Evolutionary conservation across 2,888 invertebrate species (phyloP).

Genomic region (Drosophila infuscata): DNA sequence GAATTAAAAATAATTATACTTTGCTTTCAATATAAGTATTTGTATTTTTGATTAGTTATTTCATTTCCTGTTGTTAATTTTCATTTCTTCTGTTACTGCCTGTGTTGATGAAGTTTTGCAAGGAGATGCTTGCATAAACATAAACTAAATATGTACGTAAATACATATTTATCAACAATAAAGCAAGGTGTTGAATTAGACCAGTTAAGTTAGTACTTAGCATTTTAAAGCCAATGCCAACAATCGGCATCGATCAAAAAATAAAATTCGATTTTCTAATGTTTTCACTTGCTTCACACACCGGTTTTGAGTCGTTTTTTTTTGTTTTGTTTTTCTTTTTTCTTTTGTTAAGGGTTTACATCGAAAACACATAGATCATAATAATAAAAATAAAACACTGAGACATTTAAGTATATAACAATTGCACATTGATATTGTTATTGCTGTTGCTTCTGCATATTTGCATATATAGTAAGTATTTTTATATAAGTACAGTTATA

Average conservation of each 20-base stretch:
- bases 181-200: slow-evolving; percentile 39
- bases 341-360: slow-evolving; percentile 24
- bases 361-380: slow-evolving; percentile 54
- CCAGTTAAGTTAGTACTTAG: slow-evolving; percentile 18
- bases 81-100: slow-evolving; percentile 11
- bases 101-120: slow-evolving; percentile 16
- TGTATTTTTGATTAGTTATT: slow-evolving; percentile 54
- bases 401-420: slow-evolving; percentile 53
- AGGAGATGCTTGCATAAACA: slow-evolving; percentile 12
- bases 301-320: slow-evolving; percentile 22
- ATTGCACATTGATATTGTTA: slow-evolving; percentile 58
- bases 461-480: slow-evolving; percentile 43
- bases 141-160: slow-evolving; percentile 13
- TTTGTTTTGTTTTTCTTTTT: neutral
- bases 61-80: slow-evolving; percentile 42
- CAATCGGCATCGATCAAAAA: slow-evolving; percentile 32
- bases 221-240: slow-evolving; percentile 47
- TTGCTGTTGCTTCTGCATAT: slow-evolving; percentile 51
- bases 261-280: slow-evolving; percentile 28
- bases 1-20: slow-evolving; percentile 68
- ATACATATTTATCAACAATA: slow-evolving; percentile 24
- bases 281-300: slow-evolving; percentile 51
- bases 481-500: slow-evolving; percentile 44
- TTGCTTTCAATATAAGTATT: slow-evolving; percentile 50
- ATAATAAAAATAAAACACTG: slow-evolving; percentile 42